Conservation (phyloP, 2,113 vertebrate species). For the Lepisosteus oculatus region DNA sequence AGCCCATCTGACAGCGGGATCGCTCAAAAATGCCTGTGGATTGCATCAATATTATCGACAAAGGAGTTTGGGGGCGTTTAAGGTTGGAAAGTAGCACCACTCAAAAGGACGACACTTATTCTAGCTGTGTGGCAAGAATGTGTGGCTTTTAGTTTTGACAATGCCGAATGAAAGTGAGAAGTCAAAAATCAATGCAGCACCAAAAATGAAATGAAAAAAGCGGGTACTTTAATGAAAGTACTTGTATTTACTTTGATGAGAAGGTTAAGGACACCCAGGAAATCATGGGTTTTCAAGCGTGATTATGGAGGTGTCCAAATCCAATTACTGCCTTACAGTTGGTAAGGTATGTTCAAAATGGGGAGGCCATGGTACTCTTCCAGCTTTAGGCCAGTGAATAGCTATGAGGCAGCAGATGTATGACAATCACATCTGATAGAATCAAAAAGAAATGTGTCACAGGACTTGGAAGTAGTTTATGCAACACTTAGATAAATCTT, state of each 20-base stretch:
- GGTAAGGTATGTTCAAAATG: neutral
- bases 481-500: too few relatives aligned
- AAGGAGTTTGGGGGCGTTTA: slow-evolving; percentile 68
- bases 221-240: slow-evolving; percentile 15
- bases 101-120: slow-evolving; percentile 60
- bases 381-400: too few relatives aligned
- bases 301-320: slow-evolving; percentile 13
- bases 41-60: slow-evolving; percentile 86
- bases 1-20: slow-evolving; percentile 70
- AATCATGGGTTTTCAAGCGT: slow-evolving; percentile 26
- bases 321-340: slow-evolving; percentile 7
- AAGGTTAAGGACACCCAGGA: slow-evolving; percentile 11
- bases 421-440: too few relatives aligned
- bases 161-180: slow-evolving; percentile 43
- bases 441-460: too few relatives aligned
- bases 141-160: slow-evolving; percentile 54
- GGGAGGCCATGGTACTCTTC: neutral
- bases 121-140: slow-evolving; percentile 44
- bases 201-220: slow-evolving; percentile 17
- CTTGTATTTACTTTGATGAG: slow-evolving; percentile 19
- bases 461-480: too few relatives aligned
- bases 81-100: slow-evolving; percentile 57
- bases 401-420: too few relatives aligned
- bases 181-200: slow-evolving; percentile 60
- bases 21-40: slow-evolving; percentile 77